These are phyloP conservation scores for Dasypogon diadema DNA, from an alignment of 2,888 invertebrate genomes.

Conservation along the genomic window DNA sequence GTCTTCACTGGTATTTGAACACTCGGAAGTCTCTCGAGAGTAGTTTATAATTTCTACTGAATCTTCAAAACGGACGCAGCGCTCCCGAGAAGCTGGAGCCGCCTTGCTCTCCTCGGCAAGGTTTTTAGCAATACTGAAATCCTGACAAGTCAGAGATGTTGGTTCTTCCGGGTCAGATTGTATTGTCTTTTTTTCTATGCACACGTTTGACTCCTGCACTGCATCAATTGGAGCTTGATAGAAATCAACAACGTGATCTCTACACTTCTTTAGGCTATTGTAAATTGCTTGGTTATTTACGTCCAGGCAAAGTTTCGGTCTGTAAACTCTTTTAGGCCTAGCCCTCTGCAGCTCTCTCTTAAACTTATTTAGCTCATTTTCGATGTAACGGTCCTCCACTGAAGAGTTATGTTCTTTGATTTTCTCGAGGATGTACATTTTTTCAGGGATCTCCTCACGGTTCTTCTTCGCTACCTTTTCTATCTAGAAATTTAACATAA, in stretches of 20 bases:
- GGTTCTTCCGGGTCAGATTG: neutral
- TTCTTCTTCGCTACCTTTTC: slow-evolving; percentile 57
- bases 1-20: slow-evolving; percentile 65
- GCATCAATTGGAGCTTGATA: slow-evolving; percentile 62
- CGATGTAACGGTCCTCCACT: slow-evolving; percentile 65
- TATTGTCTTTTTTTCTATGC: slow-evolving; percentile 55
- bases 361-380: slow-evolving; percentile 65
- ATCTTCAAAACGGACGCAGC: slow-evolving; percentile 63
- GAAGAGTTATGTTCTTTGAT: slow-evolving; percentile 64
- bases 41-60: slow-evolving; percentile 59
- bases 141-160: no score
- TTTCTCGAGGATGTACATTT: slow-evolving; percentile 58
- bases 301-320: slow-evolving; percentile 51
- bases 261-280: slow-evolving; percentile 62
- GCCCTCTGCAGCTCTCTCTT: slow-evolving; percentile 63
- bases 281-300: slow-evolving; percentile 62
- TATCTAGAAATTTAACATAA: slow-evolving; percentile 19
- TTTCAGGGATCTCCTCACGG: slow-evolving; percentile 60
- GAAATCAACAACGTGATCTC: slow-evolving; percentile 63
- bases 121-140: slow-evolving; percentile 55
- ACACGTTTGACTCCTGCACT: slow-evolving; percentile 55
- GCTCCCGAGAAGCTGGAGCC: slow-evolving; percentile 3
- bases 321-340: slow-evolving; percentile 56
- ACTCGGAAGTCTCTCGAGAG: slow-evolving; percentile 61
- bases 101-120: neutral